Percentiles rank a stretch among this genome's conserved stretches.
Conservation (phyloP, 2,797 vertebrate species). For the Halcyon badia region DNA sequence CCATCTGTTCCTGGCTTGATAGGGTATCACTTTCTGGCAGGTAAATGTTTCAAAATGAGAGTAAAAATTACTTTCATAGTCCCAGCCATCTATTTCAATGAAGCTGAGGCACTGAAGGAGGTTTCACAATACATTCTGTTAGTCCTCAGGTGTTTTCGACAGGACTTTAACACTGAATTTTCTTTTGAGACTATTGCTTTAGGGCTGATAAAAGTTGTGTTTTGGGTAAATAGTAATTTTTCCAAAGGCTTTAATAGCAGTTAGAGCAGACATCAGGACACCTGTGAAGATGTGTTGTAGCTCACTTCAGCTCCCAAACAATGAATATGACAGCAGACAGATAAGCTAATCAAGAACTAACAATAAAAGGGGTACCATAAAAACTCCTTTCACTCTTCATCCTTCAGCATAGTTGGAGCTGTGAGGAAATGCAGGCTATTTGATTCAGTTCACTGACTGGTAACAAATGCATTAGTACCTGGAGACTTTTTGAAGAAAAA, state of each 20-base stretch:
- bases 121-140: neutral
- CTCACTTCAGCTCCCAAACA: neutral
- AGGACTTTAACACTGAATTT: neutral
- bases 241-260: neutral
- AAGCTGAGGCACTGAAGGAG: conserved; percentile 13
- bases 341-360: neutral
- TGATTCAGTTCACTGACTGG: neutral
- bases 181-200: neutral
- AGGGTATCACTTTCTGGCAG: conserved; percentile 33
- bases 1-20: conserved; percentile 23
- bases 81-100: conserved; percentile 14
- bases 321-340: neutral
- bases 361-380: neutral
- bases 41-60: conserved; percentile 49
- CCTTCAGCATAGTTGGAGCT: neutral
- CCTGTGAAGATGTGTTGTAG: neutral
- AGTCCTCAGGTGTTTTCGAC: neutral
- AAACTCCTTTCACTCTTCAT: neutral
- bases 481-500: neutral
- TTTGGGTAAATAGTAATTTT: neutral
- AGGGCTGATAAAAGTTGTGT: neutral
- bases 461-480: neutral
- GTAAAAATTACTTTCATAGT: conserved; percentile 46
- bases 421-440: neutral
- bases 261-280: neutral